A percentile compares a stretch with the other conserved stretches of the same genome.
phyloP scores from a whole-genome alignment of 2,797 vertebrate genomes.

The Manis javanica region DNA sequence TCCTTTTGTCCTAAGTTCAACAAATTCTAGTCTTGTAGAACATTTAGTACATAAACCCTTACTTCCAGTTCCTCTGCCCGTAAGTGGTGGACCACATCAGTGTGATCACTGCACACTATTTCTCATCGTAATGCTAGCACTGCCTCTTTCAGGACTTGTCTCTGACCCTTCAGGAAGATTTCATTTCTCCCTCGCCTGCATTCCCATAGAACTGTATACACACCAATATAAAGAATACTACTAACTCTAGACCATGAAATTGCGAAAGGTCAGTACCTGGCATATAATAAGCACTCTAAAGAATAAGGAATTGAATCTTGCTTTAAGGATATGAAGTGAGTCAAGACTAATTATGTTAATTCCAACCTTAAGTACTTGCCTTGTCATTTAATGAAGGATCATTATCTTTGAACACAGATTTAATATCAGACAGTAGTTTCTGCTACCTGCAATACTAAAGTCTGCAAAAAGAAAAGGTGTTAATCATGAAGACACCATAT shows the following conservation, averaged over 20 bases:
- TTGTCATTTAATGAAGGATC: slow-evolving; percentile 20
- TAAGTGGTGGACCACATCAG: not conserved
- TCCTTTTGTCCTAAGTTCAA: not conserved
- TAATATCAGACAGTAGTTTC: slow-evolving; percentile 18
- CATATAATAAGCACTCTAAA: not conserved
- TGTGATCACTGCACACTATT: not conserved
- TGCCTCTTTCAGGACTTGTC: not conserved
- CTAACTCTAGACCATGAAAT: not conserved
- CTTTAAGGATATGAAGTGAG: slow-evolving; percentile 30
- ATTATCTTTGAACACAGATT: slow-evolving; percentile 43
- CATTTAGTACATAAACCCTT: not conserved
- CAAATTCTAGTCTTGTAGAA: not conserved
- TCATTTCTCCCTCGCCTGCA: not conserved
- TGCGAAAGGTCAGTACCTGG: not conserved
- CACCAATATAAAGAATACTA: not conserved
- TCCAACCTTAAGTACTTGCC: slow-evolving; percentile 12
- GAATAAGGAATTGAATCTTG: slow-evolving; percentile 23
- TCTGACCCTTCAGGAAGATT: not conserved
- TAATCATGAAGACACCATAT: not conserved
- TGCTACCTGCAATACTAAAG: slow-evolving; percentile 13
- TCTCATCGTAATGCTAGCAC: not conserved
- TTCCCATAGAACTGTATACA: not conserved
- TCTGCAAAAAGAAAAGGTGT: not conserved
- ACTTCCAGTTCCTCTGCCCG: not conserved
- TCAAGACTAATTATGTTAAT: slow-evolving; percentile 32